These are phyloP conservation scores for Emydoidea blandingii DNA, from an alignment of 2,797 vertebrate genomes.

Conservation along the genomic window DNA sequence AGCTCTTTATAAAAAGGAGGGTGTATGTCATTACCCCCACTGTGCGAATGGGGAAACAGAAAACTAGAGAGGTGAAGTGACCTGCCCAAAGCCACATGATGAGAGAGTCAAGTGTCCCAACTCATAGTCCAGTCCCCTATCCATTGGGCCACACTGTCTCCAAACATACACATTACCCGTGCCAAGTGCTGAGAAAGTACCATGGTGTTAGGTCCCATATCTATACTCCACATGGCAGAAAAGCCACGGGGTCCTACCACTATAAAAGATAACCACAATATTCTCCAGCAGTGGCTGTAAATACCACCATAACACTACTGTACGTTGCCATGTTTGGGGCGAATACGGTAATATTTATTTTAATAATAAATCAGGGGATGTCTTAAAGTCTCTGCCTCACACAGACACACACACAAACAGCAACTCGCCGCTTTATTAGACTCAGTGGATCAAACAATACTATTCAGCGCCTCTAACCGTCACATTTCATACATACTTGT, in stretches of 20 bases:
- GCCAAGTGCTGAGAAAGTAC: not conserved
- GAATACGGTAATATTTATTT: not conserved
- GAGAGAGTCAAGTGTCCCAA: not conserved
- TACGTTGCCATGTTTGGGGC: not conserved
- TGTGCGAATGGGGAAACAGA: not conserved
- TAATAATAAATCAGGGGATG: not conserved
- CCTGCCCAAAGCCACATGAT: not conserved
- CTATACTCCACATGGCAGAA: not conserved
- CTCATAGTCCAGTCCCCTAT: not conserved
- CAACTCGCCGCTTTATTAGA: not conserved
- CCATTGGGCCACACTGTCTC: not conserved
- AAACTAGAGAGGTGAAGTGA: constrained; percentile 3
- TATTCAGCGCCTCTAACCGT: not conserved
- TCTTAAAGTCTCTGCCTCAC: not conserved
- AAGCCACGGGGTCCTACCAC: not conserved
- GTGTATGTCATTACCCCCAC: not conserved
- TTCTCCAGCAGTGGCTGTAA: not conserved
- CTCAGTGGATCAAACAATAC: not conserved
- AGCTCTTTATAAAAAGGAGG: not conserved
- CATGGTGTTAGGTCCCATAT: not conserved
- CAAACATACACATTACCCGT: not conserved
- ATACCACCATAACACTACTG: not conserved
- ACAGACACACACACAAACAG: not conserved
- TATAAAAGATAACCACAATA: not conserved
- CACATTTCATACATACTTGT: not conserved